A percentile compares a stretch with the other conserved stretches of the same genome.
Conservation (phyloP, 1,140 invertebrate genomes). For the Andricus grossulariae region DNA sequence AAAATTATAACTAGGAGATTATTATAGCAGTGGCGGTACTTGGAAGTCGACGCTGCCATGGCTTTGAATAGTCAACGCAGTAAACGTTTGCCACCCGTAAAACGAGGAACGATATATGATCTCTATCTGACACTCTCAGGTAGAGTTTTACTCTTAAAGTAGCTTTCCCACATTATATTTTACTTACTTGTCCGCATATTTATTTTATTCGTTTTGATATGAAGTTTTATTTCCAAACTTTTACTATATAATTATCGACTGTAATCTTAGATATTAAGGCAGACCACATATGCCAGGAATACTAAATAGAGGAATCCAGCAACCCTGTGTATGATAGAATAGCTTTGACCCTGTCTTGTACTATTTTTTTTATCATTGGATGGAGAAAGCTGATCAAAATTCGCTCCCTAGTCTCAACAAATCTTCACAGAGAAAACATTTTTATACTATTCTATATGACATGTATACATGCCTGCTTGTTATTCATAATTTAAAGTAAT, state of each 20-base stretch:
- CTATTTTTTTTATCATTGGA: neutral
- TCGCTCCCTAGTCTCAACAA: too few relatives aligned
- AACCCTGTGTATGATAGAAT: conserved; percentile 34
- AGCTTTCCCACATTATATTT: conserved; percentile 65
- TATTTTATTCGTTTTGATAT: conserved; percentile 41
- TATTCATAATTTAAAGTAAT: conserved; percentile 27
- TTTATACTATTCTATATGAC: too few relatives aligned
- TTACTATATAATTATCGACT: conserved; percentile 41
- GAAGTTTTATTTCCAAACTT: conserved; percentile 42
- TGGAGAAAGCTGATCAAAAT: conserved; percentile 8
- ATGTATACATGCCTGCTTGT: neutral
- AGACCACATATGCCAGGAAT: conserved; percentile 51
- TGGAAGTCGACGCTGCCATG: conserved; percentile 85
- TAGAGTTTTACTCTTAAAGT: conserved; percentile 71
- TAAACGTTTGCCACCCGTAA: conserved; percentile 88
- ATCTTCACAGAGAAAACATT: too few relatives aligned
- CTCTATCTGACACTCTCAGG: conserved; percentile 92
- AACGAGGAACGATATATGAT: conserved; percentile 88
- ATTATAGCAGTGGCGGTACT: conserved; percentile 78
- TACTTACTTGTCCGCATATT: conserved; percentile 37
- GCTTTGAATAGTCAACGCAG: conserved; percentile 84
- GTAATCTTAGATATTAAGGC: conserved; percentile 52
- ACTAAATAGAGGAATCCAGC: conserved; percentile 37
- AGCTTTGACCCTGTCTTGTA: conserved; percentile 33
- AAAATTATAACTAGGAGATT: conserved; percentile 67